These are phyloP conservation scores for Cherax destructor DNA, from an alignment of 1,140 invertebrate species.

Conservation along the genomic window DNA sequence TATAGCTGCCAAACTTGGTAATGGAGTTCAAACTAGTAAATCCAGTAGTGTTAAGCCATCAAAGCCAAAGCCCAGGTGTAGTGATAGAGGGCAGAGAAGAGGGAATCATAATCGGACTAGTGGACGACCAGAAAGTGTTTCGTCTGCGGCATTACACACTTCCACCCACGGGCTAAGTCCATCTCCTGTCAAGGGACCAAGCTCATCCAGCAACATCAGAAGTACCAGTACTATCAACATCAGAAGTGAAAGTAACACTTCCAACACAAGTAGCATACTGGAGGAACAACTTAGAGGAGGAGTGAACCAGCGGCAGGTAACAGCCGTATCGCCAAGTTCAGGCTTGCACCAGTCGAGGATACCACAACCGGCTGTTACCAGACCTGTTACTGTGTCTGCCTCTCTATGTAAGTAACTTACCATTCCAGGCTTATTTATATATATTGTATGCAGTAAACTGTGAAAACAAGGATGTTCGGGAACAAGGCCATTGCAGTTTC, in stretches of 20 bases:
- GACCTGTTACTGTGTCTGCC: conserved; percentile 8
- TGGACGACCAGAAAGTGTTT: conserved; percentile 36
- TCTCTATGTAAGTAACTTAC: conserved; percentile 44
- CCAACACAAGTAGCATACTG: conserved; percentile 56
- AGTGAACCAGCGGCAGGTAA: conserved; percentile 2
- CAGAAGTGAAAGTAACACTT: conserved; percentile 19
- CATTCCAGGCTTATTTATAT: too few relatives aligned
- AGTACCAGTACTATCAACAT: conserved; percentile 36
- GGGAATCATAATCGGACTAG: conserved; percentile 38
- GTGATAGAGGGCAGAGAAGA: conserved; percentile 43
- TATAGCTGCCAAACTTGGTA: conserved; percentile 49
- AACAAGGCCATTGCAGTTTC: too few relatives aligned
- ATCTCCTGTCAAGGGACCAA: conserved; percentile 47
- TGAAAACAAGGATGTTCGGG: too few relatives aligned
- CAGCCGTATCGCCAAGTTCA: background rate
- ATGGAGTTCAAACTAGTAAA: conserved; percentile 56
- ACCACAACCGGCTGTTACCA: conserved; percentile 37
- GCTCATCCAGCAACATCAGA: conserved; percentile 18
- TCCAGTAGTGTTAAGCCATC: conserved; percentile 48
- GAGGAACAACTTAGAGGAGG: conserved; percentile 61
- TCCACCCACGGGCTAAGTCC: conserved; percentile 25
- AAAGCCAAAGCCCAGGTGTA: conserved; percentile 44
- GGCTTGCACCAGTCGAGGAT: conserved; percentile 27
- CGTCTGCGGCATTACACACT: conserved; percentile 8
- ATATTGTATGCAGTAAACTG: too few relatives aligned